Conservation (phyloP, 2,113 vertebrate species). For the Mola mola region DNA sequence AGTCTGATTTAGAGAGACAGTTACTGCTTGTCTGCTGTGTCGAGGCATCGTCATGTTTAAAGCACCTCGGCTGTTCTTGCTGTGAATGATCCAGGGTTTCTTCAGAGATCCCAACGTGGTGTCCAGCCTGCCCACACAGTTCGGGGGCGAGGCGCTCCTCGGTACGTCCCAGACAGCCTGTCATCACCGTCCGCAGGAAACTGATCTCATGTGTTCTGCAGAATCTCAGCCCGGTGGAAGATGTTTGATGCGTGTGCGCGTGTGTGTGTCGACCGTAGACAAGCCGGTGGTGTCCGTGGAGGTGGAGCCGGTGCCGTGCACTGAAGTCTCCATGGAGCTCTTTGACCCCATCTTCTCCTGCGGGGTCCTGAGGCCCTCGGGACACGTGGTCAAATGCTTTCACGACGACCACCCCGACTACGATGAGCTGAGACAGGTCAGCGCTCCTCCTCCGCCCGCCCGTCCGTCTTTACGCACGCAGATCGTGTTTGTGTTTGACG, state of each 20-base stretch:
- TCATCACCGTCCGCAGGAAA: constrained; percentile 26
- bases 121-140: constrained; percentile 62
- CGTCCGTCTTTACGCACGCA: not conserved
- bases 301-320: constrained; percentile 77
- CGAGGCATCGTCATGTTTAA: too few relatives aligned
- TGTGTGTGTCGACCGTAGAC: constrained; percentile 58
- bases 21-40: too few relatives aligned
- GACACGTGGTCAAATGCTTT: constrained; percentile 77
- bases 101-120: constrained; percentile 77
- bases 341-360: constrained; percentile 80
- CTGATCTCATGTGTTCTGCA: constrained; percentile 40
- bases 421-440: constrained; percentile 79
- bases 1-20: too few relatives aligned
- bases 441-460: not conserved
- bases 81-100: constrained; percentile 70
- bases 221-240: constrained; percentile 16
- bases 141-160: constrained; percentile 58
- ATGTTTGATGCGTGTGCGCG: constrained; percentile 15
- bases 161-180: constrained; percentile 64
- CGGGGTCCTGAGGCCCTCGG: constrained; percentile 72
- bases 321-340: constrained; percentile 75
- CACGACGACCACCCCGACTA: constrained; percentile 77
- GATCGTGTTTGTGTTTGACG: not conserved
- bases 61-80: too few relatives aligned
- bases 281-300: constrained; percentile 66